These are phyloP conservation scores for Cyclophora punctaria DNA, from an alignment of 2,888 invertebrate genomes.

Conservation along the genomic window DNA sequence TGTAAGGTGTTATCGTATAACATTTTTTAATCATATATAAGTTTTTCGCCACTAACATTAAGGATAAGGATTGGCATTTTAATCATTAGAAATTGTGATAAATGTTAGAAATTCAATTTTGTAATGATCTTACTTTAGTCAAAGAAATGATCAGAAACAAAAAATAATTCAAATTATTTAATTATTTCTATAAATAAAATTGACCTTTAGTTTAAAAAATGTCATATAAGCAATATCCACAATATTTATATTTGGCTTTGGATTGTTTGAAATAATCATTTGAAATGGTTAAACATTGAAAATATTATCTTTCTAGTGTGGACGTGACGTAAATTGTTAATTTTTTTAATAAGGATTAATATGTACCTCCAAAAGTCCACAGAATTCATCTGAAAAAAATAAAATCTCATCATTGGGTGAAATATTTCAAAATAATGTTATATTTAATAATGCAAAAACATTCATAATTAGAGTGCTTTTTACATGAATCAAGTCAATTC, in stretches of 20 bases:
- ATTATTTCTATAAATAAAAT: no score
- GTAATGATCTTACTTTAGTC: no score
- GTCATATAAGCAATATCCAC: no score
- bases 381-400: neutral
- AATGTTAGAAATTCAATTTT: no score
- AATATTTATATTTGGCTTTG: conserved; percentile 17
- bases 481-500: conserved; percentile 11
- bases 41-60: no score
- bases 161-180: no score
- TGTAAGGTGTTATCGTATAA: no score
- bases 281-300: neutral
- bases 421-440: neutral
- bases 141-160: no score
- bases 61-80: no score
- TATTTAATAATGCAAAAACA: neutral
- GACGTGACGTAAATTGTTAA: neutral
- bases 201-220: no score
- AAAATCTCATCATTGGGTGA: neutral
- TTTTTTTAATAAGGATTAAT: neutral
- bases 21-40: no score
- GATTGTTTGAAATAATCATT: conserved; percentile 22
- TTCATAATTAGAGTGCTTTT: neutral
- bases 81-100: no score
- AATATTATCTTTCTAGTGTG: neutral
- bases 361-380: neutral